Percentiles rank a stretch among this genome's conserved stretches.
These are phyloP conservation scores for Ligdia adustata DNA, from an alignment of 2,888 invertebrate genomes.

Conservation along the genomic window DNA sequence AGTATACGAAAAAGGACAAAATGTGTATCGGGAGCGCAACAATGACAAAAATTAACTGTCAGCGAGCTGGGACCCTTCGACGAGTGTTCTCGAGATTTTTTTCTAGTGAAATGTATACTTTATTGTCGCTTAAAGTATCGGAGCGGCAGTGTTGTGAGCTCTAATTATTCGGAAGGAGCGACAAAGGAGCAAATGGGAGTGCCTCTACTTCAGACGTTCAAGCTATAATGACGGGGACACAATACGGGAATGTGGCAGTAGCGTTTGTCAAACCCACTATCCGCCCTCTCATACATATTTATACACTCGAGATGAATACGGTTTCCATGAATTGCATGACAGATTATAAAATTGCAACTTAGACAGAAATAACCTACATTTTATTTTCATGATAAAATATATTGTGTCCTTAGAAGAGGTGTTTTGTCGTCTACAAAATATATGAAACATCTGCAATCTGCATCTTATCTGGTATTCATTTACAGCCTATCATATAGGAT, in stretches of 20 bases:
- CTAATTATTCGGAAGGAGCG: constrained; percentile 81
- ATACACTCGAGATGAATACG: constrained; percentile 54
- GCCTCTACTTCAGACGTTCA: constrained; percentile 65
- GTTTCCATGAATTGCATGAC: constrained; percentile 21
- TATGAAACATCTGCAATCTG: too few relatives aligned
- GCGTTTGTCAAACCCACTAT: constrained; percentile 60
- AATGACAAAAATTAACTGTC: constrained; percentile 77
- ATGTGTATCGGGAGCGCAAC: constrained; percentile 55
- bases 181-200: constrained; percentile 75
- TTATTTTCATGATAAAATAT: too few relatives aligned
- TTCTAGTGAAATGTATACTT: constrained; percentile 78
- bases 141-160: constrained; percentile 59
- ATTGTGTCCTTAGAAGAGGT: too few relatives aligned
- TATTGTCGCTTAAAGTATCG: constrained; percentile 59
- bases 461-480: too few relatives aligned
- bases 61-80: constrained; percentile 55
- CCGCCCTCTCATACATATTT: constrained; percentile 80
- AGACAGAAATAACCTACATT: constrained; percentile 5
- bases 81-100: constrained; percentile 65
- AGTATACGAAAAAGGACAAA: constrained; percentile 59
- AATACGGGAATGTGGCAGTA: constrained; percentile 66
- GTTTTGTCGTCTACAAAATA: too few relatives aligned
- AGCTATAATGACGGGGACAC: constrained; percentile 68
- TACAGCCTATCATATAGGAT: too few relatives aligned
- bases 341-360: constrained; percentile 9